Base-by-base conservation (phyloP, 2,797 vertebrate genomes). In the Acropternis orthonyx region DNA sequence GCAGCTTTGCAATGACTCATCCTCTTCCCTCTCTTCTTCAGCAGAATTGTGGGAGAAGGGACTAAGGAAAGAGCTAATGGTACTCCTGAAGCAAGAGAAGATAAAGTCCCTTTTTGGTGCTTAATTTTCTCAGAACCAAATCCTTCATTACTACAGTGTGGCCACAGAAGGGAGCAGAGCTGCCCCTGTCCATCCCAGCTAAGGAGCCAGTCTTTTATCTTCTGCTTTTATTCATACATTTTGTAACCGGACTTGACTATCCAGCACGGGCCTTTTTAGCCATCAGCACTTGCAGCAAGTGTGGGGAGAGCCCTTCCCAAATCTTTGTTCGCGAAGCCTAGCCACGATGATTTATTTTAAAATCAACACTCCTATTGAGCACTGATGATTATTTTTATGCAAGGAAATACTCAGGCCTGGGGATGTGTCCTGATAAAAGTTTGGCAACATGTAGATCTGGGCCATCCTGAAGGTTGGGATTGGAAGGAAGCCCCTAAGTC, bases 1-100 rank as follows among this genome's bases (percentile, higher is more conserved):
- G 85, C 88, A 92, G 85, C 37, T 85, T 88, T 85, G 74, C 81
- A 88, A 10, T 95, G 93, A 93, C 90, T 97, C 92, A 97, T 81
- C n/a, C 69, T 80, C 93, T 86, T 94, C 71, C 48, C 93, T 85
- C 52, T 94, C 77, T 86, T 95, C 43, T 89, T 95, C 68, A 59
- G 86, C 84, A 93, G 59, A 46, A 92, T 76, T 94, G 76, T 92
- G 88, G 81, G 96, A 87, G 61, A 89, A 67, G 66, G 56, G 44
- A 67, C 37, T 90, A 59, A 94, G 85, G 78, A 95, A 93, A 46
- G 62, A 89, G 62, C 56, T 88, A 76, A 86, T 75, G 76, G 86
- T 49, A 44, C 32, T 95, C 41, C 17, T 65, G 37, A 32, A 59
- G 71, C 49, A 80, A 87, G 85, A 92, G 73, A 78, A 82, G 30